A percentile compares a stretch with the other conserved stretches of the same genome.
phyloP scores from a whole-genome alignment of 2,888 invertebrate species.

The Drosophila maculinotata region DNA sequence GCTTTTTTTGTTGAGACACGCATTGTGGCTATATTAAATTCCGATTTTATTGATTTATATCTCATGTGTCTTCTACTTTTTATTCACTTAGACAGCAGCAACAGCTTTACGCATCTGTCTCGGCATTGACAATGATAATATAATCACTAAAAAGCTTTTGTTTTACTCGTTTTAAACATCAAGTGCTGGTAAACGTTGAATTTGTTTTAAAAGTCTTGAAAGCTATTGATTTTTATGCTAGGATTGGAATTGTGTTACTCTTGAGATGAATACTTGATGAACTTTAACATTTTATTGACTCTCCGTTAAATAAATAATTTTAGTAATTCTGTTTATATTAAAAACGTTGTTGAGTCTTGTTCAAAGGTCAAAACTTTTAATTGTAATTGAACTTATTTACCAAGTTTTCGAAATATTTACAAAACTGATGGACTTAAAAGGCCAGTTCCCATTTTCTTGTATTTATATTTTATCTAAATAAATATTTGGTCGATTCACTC shows the following conservation, averaged over 20 bases:
- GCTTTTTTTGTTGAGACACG: constrained; percentile 30
- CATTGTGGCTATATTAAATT: constrained; percentile 74
- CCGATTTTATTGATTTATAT: constrained; percentile 72
- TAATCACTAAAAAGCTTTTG: constrained; percentile 34
- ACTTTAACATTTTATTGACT: not conserved
- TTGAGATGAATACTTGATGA: not conserved
- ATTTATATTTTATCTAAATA: not conserved
- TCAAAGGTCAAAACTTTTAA: constrained; percentile 4
- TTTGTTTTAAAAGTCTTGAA: not conserved
- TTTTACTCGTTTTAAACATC: constrained; percentile 8
- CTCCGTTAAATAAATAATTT: constrained; percentile 19
- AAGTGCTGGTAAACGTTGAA: not conserved
- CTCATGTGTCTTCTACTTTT: constrained; percentile 35
- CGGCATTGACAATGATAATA: constrained; percentile 55
- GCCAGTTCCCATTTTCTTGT: not conserved
- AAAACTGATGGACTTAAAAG: not conserved
- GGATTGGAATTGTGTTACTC: not conserved
- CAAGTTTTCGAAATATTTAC: constrained; percentile 9
- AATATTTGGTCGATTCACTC: not conserved
- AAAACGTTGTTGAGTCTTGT: not conserved
- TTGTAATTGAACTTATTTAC: not conserved
- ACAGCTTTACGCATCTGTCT: constrained; percentile 49
- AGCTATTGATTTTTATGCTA: not conserved
- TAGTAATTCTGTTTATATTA: not conserved
- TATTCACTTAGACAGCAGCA: constrained; percentile 49